Percentiles rank a stretch among this genome's conserved stretches.
Conservation (phyloP, 1,140 invertebrate species). For the Periplaneta americana region DNA sequence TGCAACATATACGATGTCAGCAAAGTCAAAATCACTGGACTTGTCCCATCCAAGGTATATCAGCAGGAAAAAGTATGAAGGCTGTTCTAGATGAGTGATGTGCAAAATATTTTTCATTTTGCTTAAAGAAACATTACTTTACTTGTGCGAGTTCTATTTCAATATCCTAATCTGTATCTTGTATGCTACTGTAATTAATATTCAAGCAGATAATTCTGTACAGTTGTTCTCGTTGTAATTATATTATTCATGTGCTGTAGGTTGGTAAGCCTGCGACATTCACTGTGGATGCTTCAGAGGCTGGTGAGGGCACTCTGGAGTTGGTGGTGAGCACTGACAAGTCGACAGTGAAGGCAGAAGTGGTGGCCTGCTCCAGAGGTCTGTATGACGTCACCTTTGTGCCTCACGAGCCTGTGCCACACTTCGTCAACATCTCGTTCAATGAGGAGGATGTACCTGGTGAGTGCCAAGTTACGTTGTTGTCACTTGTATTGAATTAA, state of each 20-base stretch:
- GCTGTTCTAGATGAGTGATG: no score
- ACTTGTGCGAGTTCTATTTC: no score
- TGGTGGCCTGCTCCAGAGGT: conserved; percentile 83
- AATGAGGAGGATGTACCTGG: conserved; percentile 88
- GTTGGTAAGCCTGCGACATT: conserved; percentile 83
- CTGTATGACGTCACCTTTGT: conserved; percentile 96
- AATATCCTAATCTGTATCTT: no score
- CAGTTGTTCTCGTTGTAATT: no score
- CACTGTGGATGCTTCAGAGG: conserved; percentile 91
- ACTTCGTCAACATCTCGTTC: conserved; percentile 95
- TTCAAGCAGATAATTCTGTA: no score
- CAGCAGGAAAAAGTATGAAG: no score
- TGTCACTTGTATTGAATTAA: no score
- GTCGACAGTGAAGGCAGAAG: conserved; percentile 81
- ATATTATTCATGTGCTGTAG: conserved; percentile 23
- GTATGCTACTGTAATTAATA: no score
- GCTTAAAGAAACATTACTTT: no score
- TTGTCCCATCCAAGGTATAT: conserved; percentile 49
- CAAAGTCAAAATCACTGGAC: conserved; percentile 73
- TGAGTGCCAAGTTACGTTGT: no score
- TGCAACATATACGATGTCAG: conserved; percentile 91
- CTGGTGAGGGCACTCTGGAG: conserved; percentile 93
- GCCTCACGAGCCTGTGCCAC: conserved; percentile 80
- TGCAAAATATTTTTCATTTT: no score
- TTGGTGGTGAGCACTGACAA: conserved; percentile 88